Percentiles rank a stretch among this genome's conserved stretches.
Evolutionary conservation across 2,888 invertebrate species (phyloP).

Genomic region (Cerceris ruficornis): DNA sequence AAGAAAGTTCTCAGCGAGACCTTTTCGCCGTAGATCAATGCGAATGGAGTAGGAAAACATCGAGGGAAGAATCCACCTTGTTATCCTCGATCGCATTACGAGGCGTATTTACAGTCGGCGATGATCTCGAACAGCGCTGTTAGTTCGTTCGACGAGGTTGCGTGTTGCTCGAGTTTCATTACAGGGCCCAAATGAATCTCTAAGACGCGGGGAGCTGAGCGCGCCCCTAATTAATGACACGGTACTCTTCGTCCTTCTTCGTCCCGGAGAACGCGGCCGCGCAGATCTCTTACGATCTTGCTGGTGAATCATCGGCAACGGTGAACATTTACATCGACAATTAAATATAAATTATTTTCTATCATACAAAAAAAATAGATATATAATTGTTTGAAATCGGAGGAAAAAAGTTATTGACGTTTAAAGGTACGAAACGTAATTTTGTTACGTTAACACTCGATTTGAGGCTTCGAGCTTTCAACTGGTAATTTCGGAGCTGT

Average conservation of each 20-base stretch:
- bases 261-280: conserved; percentile 44
- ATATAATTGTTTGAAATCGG: neutral
- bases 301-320: conserved; percentile 55
- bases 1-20: neutral
- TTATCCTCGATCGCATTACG: conserved; percentile 1
- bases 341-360: conserved; percentile 23
- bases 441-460: neutral
- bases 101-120: conserved; percentile 14
- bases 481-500: conserved; percentile 51
- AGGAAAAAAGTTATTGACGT: neutral
- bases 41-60: neutral
- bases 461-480: neutral
- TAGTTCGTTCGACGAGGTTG: conserved; percentile 41
- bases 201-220: conserved; percentile 55
- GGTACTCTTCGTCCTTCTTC: conserved; percentile 51
- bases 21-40: neutral
- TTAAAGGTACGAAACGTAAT: neutral
- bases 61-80: neutral
- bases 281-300: conserved; percentile 52
- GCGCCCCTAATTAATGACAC: conserved; percentile 73
- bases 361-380: neutral
- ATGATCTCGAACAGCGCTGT: neutral
- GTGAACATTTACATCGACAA: conserved; percentile 31
- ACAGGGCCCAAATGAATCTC: conserved; percentile 70
- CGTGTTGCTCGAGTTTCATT: conserved; percentile 74